Evolutionary conservation across 1,140 invertebrate species (phyloP).

Genomic region (Venustaconcha ellipsiformis): DNA sequence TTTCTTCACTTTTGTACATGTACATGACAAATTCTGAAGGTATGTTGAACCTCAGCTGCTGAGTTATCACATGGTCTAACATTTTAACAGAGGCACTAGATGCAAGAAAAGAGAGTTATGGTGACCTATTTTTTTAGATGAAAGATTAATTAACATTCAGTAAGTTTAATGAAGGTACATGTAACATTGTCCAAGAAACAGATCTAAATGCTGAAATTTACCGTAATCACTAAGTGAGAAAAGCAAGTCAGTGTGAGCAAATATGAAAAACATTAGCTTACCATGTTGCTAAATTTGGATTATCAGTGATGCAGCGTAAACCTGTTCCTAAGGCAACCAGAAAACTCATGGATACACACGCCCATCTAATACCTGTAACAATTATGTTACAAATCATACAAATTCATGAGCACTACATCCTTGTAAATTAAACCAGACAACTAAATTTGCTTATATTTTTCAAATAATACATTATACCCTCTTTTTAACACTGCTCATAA

Average conservation of each 20-base stretch:
- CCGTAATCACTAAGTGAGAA: too few relatives aligned
- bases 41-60: background rate
- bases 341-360: constrained; percentile 44
- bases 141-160: too few relatives aligned
- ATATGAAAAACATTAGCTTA: constrained; percentile 17
- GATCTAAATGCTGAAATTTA: too few relatives aligned
- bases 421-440: too few relatives aligned
- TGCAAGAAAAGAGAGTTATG: background rate
- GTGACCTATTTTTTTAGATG: too few relatives aligned
- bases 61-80: background rate
- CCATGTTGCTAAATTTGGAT: constrained; percentile 43
- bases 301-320: constrained; percentile 55
- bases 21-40: background rate
- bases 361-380: constrained; percentile 50
- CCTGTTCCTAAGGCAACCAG: constrained; percentile 49
- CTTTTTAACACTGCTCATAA: too few relatives aligned
- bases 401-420: too few relatives aligned
- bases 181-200: too few relatives aligned
- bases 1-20: background rate
- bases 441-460: too few relatives aligned
- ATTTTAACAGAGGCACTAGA: background rate
- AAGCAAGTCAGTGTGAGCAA: background rate
- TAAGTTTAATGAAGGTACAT: too few relatives aligned
- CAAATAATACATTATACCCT: too few relatives aligned
- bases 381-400: background rate